These are phyloP conservation scores for Trilocha varians DNA, from an alignment of 2,888 invertebrate species.

Conservation along the genomic window DNA sequence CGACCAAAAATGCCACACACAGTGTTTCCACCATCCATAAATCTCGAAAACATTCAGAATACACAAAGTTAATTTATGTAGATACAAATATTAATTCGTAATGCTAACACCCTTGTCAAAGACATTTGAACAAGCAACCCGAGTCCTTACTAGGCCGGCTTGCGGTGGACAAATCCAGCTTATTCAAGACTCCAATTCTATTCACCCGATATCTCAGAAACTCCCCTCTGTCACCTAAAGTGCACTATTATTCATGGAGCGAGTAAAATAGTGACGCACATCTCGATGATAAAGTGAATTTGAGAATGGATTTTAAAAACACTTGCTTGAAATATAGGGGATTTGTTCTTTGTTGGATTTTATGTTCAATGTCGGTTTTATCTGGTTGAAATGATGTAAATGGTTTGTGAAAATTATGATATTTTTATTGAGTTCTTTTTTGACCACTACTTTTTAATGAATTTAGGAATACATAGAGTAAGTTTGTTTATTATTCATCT, in stretches of 20 bases:
- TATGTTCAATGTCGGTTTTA: too few relatives aligned
- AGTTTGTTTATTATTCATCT: too few relatives aligned
- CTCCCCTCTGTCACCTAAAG: constrained; percentile 52
- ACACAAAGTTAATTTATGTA: constrained; percentile 30
- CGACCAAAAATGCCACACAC: too few relatives aligned
- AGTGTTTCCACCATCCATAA: neutral
- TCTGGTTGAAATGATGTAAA: too few relatives aligned
- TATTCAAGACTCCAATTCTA: constrained; percentile 27
- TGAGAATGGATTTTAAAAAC: constrained; percentile 13
- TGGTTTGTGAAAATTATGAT: too few relatives aligned
- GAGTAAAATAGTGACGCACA: constrained; percentile 39
- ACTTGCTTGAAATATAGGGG: neutral
- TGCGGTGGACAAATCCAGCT: constrained; percentile 43
- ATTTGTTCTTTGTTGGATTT: neutral
- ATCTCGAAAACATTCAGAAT: constrained; percentile 5
- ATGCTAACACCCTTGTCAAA: constrained; percentile 39
- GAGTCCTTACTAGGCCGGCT: constrained; percentile 30
- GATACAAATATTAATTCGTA: constrained; percentile 35
- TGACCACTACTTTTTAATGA: too few relatives aligned
- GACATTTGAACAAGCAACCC: constrained; percentile 22
- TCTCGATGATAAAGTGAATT: constrained; percentile 46
- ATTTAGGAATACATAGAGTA: too few relatives aligned
- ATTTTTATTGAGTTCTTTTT: too few relatives aligned
- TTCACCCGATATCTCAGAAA: constrained; percentile 47
- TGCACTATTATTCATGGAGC: constrained; percentile 55